Evolutionary conservation across 2,888 invertebrate genomes (phyloP).

Genomic region (Dryococelus australis): DNA sequence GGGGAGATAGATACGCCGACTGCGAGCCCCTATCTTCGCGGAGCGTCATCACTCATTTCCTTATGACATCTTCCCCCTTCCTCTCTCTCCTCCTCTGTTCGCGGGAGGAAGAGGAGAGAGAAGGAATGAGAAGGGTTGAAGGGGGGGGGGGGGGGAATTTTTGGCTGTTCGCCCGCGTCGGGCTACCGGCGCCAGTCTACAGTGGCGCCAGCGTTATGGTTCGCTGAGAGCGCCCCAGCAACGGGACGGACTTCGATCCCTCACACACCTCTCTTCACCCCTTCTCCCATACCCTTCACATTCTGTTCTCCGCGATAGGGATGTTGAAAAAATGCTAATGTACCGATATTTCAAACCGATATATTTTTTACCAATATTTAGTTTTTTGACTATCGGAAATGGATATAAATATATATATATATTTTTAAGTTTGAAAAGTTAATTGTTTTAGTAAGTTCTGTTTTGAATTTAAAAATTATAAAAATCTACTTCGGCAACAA

Average conservation of each 20-base stretch:
- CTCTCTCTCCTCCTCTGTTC: not conserved
- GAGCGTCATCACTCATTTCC: conserved; percentile 45
- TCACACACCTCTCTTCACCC: not conserved
- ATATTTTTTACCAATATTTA: too few relatives aligned
- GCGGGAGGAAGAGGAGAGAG: not conserved
- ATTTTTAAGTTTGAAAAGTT: too few relatives aligned
- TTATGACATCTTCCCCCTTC: conserved; percentile 41
- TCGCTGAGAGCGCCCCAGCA: conserved; percentile 18
- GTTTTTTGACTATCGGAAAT: too few relatives aligned
- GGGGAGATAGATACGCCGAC: conserved; percentile 23
- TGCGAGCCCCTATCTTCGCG: conserved; percentile 35
- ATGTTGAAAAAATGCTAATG: too few relatives aligned
- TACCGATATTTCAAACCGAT: too few relatives aligned
- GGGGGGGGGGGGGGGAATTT: conserved; percentile 27
- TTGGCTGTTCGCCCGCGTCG: conserved; percentile 23
- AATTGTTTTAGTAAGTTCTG: too few relatives aligned
- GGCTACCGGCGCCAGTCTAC: conserved; percentile 19
- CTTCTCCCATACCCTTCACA: not conserved
- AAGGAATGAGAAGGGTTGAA: not conserved
- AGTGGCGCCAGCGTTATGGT: conserved; percentile 16
- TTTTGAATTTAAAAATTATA: too few relatives aligned
- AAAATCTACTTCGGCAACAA: too few relatives aligned
- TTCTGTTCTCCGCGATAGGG: too few relatives aligned
- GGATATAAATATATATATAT: too few relatives aligned
- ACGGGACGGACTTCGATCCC: not conserved